A percentile compares a stretch with the other conserved stretches of the same genome.
These are phyloP conservation scores for Enteromius viviparus DNA, from an alignment of 2,797 vertebrate species.

Conservation along the genomic window DNA sequence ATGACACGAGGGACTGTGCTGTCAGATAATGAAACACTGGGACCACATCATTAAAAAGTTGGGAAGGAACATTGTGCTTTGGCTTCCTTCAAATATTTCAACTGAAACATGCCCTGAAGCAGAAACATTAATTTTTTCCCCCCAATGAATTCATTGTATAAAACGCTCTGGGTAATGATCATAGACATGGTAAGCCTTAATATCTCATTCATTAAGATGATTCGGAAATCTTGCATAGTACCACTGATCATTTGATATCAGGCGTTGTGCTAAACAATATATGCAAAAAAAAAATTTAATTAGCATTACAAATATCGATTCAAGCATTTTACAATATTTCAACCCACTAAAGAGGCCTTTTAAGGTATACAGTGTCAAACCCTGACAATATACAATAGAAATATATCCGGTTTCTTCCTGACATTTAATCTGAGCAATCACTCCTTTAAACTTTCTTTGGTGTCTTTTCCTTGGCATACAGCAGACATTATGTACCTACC, in stretches of 20 bases:
- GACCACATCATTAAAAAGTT: conserved; percentile 22
- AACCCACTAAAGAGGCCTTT: conserved; percentile 56
- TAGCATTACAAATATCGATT: conserved; percentile 51
- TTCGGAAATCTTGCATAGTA: conserved; percentile 63
- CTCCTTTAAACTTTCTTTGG: conserved; percentile 47
- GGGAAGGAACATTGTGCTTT: conserved; percentile 46
- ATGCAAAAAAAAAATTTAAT: not conserved
- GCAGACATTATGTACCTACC: not conserved
- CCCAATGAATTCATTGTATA: conserved; percentile 39
- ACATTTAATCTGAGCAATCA: not conserved
- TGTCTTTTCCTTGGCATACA: conserved; percentile 31
- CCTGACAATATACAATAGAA: conserved; percentile 28
- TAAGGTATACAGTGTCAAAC: conserved; percentile 64
- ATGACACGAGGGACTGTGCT: not conserved
- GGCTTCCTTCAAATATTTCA: conserved; percentile 52
- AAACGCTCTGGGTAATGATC: conserved; percentile 43
- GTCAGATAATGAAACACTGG: conserved; percentile 19
- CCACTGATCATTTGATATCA: conserved; percentile 41
- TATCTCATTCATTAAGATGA: conserved; percentile 29
- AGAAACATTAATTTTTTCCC: conserved; percentile 37
- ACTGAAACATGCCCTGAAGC: conserved; percentile 51
- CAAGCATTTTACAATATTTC: conserved; percentile 53
- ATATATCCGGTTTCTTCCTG: not conserved
- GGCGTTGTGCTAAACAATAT: conserved; percentile 45
- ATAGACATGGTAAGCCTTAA: conserved; percentile 31